Evolutionary conservation across 1,140 invertebrate species (phyloP), one percentile per base, ranked within the genome.

Genomic region (Drosophila albomicans): DNA sequence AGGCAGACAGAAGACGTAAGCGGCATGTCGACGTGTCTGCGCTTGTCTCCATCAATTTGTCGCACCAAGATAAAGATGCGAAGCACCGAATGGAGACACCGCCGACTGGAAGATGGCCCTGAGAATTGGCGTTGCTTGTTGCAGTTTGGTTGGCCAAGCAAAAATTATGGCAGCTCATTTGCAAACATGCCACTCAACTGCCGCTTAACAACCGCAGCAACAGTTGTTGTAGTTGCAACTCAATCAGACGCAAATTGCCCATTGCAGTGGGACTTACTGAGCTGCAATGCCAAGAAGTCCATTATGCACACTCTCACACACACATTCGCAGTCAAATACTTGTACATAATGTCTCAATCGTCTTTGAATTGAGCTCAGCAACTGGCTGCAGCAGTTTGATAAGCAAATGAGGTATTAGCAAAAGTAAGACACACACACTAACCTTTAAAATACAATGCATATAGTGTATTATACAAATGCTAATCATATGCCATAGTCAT

Each of bases 101-200:
- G 15, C 5, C 8, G 46, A 25, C 20, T 25, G 20, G 20, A 20
- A 48, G 32, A 38, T 56, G 32, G 28, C 25, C 1, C 10, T 49
- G 48, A 10, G 10, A 8, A 25, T 49, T 43, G 41, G n/a, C 15
- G 45, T 6, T 48, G 46, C 11, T 28, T 16, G 58, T 35, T 32
- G 61, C 72, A 32, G 43, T 57, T 45, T 35, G 30, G 64, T 65
- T 67, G 56, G 49, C 32, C 54, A 38, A 25, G 69, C 49, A 67
- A 80, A 87, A 87, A 88, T 88, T 82, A 87, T 87, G 82, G 77
- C 71, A 72, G 69, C 79, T 81, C 82, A 88, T 87, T 87, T 84
- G 77, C 82, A 87, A 87, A 87, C 84, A 88, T 88, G 80, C 76
- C 79, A 82, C 79, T 86, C 71, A 61, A 78, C 54, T 48, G 51